Base-by-base conservation (phyloP, 2,888 invertebrate genomes). In the Gnatocerus cornutus region DNA sequence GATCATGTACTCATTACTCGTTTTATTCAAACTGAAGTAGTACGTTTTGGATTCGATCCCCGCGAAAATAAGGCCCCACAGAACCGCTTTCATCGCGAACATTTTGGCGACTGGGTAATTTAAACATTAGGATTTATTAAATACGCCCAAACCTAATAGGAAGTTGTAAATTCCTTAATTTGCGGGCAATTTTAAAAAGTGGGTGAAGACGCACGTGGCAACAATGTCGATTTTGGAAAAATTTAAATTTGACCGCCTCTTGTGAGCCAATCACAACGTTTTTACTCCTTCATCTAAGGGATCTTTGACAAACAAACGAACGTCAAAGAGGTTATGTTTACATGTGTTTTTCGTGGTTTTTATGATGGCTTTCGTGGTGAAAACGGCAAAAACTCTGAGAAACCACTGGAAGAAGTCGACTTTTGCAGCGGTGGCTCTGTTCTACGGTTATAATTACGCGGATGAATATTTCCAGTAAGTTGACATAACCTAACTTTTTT, bases 371-470 rank as follows among this genome's bases (percentile, higher is more conserved):
- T 86, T 86, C 79, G 81, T 92, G 74, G 80, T 90, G 13, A 92
- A 89, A 85, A 87, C 90, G 73, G 87, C 89, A 8, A 90, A 88
- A 86, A 89, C 89, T 2, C 83, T 95, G 48, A 85, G 93, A 80
- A 93, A 91, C 84, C 91, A 97, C 84, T 97, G 97, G 96, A 97
- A 97, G 82, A 97, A 97, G 82, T 92, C 94, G 0, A 84, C 90
- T 0, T 89, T 96, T 78, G 92, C 91, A 39, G 87, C 89, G 13
- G 86, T 90, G 55, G 88, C 90, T 3, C 79, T 92, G 21, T 86
- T 89, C 14, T 97, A 94, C 84, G 95, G 93, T 5, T 85, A 88
- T 7, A 88, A 90, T 65, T 93, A 90, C 81, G 86, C 88, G 1
- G 89, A 90, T 81, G 90, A 93, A 79, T 89, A 89, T 86, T 90